These are phyloP conservation scores for Silvanus unidentatus DNA, from an alignment of 2,888 invertebrate genomes.

Conservation along the genomic window DNA sequence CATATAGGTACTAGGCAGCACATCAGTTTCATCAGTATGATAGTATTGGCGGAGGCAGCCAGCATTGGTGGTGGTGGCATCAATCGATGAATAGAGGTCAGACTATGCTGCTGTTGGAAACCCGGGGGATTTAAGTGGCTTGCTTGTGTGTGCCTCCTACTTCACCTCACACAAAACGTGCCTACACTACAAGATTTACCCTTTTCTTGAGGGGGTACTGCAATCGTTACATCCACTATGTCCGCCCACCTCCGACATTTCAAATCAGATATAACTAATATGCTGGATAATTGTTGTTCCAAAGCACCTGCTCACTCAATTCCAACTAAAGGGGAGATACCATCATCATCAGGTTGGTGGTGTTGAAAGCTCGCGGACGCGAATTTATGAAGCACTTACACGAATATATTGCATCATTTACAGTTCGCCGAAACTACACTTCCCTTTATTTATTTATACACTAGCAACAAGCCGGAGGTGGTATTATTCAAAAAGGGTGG, in stretches of 20 bases:
- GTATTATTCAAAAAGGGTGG: no score
- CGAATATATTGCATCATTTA: no score
- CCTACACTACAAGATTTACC: slow-evolving; percentile 14
- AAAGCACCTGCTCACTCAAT: slow-evolving; percentile 9
- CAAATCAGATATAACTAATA: slow-evolving; percentile 15
- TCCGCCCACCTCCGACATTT: slow-evolving; percentile 2
- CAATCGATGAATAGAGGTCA: slow-evolving; percentile 20
- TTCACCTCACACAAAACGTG: slow-evolving; percentile 21
- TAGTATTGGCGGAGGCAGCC: slow-evolving; percentile 6
- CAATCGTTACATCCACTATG: not conserved
- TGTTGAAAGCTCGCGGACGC: no score
- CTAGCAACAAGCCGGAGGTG: no score
- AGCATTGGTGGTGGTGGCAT: slow-evolving; percentile 10
- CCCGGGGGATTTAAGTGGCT: slow-evolving; percentile 17
- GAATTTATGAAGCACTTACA: no score
- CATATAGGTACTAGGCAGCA: no score
- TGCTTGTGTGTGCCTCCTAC: slow-evolving; percentile 9
- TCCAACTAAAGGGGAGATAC: not conserved
- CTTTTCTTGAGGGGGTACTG: not conserved
- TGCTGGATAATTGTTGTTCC: slow-evolving; percentile 13
- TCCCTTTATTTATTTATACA: not conserved
- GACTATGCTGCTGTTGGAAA: slow-evolving; percentile 8
- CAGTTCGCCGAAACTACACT: not conserved
- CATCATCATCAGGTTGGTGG: no score
- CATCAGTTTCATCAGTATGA: no score